phyloP scores from a whole-genome alignment of 2,888 invertebrate species.

The Dysmachus trigonus region DNA sequence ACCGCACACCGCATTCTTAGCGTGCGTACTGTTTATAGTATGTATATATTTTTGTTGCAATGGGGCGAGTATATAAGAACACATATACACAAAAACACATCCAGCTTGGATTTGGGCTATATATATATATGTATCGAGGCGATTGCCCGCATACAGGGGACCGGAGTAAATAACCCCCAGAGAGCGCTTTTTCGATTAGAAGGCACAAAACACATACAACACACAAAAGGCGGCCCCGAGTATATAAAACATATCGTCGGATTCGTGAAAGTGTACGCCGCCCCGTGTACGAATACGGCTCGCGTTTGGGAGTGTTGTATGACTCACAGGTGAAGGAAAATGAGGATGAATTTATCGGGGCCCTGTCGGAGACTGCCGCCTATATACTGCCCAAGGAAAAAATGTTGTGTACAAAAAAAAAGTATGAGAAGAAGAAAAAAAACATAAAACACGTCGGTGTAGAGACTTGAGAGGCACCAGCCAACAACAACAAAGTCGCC shows the following conservation, averaged over 20 bases:
- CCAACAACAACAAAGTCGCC: conserved; percentile 23
- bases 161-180: conserved; percentile 29
- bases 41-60: not conserved
- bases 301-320: not conserved
- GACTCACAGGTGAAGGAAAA: conserved; percentile 43
- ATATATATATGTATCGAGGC: not conserved
- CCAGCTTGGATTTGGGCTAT: not conserved
- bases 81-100: not conserved
- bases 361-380: conserved; percentile 60
- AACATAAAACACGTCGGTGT: not conserved
- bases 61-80: conserved; percentile 8
- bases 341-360: conserved; percentile 50
- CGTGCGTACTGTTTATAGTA: not conserved
- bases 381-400: conserved; percentile 54
- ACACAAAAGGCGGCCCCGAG: not conserved
- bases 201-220: too few relatives aligned
- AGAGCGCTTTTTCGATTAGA: conserved; percentile 35
- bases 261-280: not conserved
- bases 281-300: not conserved
- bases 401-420: conserved; percentile 33
- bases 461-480: not conserved
- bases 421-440: not conserved
- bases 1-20: not conserved
- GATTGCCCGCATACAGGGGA: not conserved
- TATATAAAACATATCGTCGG: not conserved